Percentiles rank a stretch among this genome's conserved stretches.
These are phyloP conservation scores for Eupithecia dodoneata DNA, from an alignment of 2,888 invertebrate genomes.

Conservation along the genomic window DNA sequence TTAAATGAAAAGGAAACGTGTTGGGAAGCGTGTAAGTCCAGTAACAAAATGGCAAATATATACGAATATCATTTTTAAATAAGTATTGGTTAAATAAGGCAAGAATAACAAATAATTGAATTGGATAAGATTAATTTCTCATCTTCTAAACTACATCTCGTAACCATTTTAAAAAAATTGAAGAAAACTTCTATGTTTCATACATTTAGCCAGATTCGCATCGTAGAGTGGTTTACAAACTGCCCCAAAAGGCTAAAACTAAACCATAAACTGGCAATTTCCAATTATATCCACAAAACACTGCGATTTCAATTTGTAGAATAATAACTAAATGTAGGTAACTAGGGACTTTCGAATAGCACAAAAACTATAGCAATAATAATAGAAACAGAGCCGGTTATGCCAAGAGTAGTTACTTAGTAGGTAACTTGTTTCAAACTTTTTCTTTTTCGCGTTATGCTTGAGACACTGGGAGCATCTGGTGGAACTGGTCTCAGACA, in stretches of 20 bases:
- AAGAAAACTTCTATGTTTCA: too few relatives aligned
- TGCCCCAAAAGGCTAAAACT: neutral
- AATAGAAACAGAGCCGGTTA: slow-evolving; percentile 15
- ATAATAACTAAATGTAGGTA: neutral
- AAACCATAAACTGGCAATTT: neutral
- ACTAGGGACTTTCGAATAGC: neutral
- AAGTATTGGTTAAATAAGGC: too few relatives aligned
- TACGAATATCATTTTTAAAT: too few relatives aligned
- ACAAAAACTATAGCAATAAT: slow-evolving; percentile 1
- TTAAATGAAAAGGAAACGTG: too few relatives aligned
- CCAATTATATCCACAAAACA: neutral
- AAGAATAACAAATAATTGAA: too few relatives aligned
- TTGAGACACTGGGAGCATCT: slow-evolving; percentile 30
- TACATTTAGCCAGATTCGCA: neutral
- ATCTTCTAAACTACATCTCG: too few relatives aligned
- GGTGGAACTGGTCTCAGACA: slow-evolving; percentile 30
- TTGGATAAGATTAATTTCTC: too few relatives aligned
- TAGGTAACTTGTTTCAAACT: slow-evolving; percentile 24
- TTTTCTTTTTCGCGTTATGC: slow-evolving; percentile 28
- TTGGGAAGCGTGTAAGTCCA: too few relatives aligned
- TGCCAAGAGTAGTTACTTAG: neutral
- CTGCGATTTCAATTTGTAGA: neutral
- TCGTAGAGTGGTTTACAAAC: neutral
- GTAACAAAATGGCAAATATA: too few relatives aligned
- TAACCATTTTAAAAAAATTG: too few relatives aligned